Evolutionary conservation across 1,140 invertebrate species (phyloP).

Genomic region (Phenacoccus solenopsis): DNA sequence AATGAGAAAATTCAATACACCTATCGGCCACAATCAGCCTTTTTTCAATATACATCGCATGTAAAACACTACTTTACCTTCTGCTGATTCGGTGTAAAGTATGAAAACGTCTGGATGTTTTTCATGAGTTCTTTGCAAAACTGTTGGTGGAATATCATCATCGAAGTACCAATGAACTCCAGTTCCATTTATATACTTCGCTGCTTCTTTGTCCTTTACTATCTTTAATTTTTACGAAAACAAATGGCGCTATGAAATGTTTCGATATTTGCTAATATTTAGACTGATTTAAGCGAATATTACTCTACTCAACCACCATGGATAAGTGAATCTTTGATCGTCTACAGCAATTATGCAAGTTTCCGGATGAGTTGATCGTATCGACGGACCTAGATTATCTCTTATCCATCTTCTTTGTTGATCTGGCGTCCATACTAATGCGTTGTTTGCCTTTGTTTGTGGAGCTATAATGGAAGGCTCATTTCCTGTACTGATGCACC

Average conservation of each 20-base stretch:
- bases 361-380: slow-evolving; percentile 42
- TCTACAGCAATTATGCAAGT: slow-evolving; percentile 53
- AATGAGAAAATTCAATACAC: too few species aligned
- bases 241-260: too few species aligned
- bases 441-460: slow-evolving; percentile 46
- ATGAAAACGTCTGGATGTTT: slow-evolving; percentile 57
- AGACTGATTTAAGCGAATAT: not conserved
- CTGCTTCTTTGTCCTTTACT: slow-evolving; percentile 37
- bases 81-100: slow-evolving; percentile 61
- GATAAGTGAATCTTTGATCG: slow-evolving; percentile 51
- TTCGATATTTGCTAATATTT: not conserved
- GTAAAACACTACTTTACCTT: too few species aligned
- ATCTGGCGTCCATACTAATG: slow-evolving; percentile 56
- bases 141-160: slow-evolving; percentile 35
- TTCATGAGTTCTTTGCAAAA: slow-evolving; percentile 42
- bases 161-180: slow-evolving; percentile 72
- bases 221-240: too few species aligned
- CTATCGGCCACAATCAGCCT: too few species aligned
- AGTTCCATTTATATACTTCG: slow-evolving; percentile 63
- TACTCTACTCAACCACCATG: slow-evolving; percentile 47
- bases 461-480: slow-evolving; percentile 43
- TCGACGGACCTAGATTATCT: slow-evolving; percentile 51
- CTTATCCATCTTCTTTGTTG: slow-evolving; percentile 47
- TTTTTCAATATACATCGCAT: too few species aligned
- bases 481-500: slow-evolving; percentile 52